Evolutionary conservation across 2,888 invertebrate genomes (phyloP).

Genomic region (Escarpia spicata): DNA sequence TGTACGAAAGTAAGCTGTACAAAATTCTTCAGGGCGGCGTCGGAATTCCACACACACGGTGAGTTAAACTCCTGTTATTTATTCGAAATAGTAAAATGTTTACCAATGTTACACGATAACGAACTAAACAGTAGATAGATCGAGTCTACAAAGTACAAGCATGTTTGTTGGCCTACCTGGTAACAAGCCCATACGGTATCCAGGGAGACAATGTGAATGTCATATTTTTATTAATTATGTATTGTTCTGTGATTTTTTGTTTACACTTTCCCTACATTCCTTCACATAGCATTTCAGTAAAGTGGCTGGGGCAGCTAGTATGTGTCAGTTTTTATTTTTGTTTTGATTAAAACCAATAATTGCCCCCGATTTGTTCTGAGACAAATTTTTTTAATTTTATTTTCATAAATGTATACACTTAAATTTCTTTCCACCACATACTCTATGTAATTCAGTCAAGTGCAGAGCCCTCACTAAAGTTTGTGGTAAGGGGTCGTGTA

Average conservation of each 20-base stretch:
- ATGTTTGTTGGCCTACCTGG: neutral
- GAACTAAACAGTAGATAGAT: neutral
- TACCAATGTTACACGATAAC: neutral
- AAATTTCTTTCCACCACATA: too few species aligned
- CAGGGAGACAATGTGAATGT: neutral
- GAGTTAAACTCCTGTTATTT: constrained; percentile 26
- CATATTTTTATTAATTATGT: neutral
- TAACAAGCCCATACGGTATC: neutral
- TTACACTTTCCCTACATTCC: too few species aligned
- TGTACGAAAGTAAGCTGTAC: constrained; percentile 70
- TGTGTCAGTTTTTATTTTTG: too few species aligned
- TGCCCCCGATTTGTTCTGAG: too few species aligned
- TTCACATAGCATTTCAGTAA: too few species aligned
- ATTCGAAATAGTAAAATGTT: neutral
- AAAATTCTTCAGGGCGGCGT: constrained; percentile 68
- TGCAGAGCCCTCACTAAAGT: too few species aligned
- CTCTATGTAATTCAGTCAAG: too few species aligned
- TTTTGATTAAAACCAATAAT: too few species aligned
- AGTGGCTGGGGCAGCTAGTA: too few species aligned
- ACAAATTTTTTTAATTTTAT: too few species aligned
- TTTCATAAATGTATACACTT: too few species aligned
- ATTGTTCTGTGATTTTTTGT: neutral
- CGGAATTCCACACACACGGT: constrained; percentile 63
- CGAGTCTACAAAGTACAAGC: neutral
- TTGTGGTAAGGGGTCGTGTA: too few species aligned